A percentile compares a stretch with the other conserved stretches of the same genome.
Evolutionary conservation across 1,140 invertebrate genomes (phyloP).

Genomic region (Trachymyrmex cornetzi): DNA sequence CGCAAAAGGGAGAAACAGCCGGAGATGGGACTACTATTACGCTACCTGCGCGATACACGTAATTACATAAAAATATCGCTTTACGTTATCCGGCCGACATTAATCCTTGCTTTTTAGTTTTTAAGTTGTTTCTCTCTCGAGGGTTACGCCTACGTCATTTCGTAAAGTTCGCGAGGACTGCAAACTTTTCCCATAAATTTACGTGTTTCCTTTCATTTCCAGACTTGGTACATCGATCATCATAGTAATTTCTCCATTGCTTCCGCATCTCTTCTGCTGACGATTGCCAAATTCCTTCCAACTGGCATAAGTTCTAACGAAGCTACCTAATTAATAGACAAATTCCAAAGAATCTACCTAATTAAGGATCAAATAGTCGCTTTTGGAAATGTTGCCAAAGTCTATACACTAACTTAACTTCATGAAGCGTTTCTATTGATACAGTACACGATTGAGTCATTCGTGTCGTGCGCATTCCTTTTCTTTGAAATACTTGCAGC

Average conservation of each 20-base stretch:
- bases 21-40: background rate
- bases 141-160: slow-evolving; percentile 44
- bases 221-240: slow-evolving; percentile 67
- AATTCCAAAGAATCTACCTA: slow-evolving; percentile 47
- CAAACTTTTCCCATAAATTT: slow-evolving; percentile 72
- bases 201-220: slow-evolving; percentile 18
- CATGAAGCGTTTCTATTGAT: background rate
- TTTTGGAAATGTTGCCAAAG: background rate
- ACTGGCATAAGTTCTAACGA: slow-evolving; percentile 20
- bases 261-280: slow-evolving; percentile 47
- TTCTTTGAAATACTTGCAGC: too few relatives aligned
- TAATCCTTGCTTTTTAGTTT: slow-evolving; percentile 48
- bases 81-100: slow-evolving; percentile 28
- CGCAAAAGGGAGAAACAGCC: background rate
- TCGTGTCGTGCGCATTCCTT: too few relatives aligned
- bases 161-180: slow-evolving; percentile 48
- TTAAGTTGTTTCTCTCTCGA: slow-evolving; percentile 34
- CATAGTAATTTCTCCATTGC: slow-evolving; percentile 63
- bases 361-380: slow-evolving; percentile 33
- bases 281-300: slow-evolving; percentile 41
- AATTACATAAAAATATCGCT: slow-evolving; percentile 39
- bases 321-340: slow-evolving; percentile 47
- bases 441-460: too few relatives aligned
- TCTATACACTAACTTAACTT: background rate
- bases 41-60: background rate